These are phyloP conservation scores for Drosophila melanosoma DNA, from an alignment of 2,888 invertebrate species.

Conservation along the genomic window DNA sequence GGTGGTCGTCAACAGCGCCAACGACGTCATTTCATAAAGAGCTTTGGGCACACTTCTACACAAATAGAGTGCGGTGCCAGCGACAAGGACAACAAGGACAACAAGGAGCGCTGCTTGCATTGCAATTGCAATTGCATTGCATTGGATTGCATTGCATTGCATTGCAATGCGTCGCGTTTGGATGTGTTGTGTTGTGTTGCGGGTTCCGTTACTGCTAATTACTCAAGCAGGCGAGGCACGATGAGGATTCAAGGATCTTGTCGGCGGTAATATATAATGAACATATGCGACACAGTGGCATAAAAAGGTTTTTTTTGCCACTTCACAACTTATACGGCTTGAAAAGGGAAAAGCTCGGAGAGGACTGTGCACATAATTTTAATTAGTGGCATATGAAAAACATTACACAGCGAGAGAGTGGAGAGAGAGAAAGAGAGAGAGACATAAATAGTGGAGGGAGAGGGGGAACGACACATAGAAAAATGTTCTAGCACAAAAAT, in stretches of 20 bases:
- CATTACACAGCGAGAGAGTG: constrained; percentile 21
- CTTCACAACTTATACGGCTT: constrained; percentile 45
- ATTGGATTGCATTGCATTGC: constrained; percentile 33
- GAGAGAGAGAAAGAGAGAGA: constrained; percentile 13
- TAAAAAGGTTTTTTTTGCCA: constrained; percentile 66
- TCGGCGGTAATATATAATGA: constrained; percentile 73
- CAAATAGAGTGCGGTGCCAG: constrained; percentile 47
- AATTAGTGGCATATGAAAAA: constrained; percentile 72
- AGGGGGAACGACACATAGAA: constrained; percentile 15
- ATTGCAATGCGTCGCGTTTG: constrained; percentile 13
- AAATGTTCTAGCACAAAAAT: constrained; percentile 50
- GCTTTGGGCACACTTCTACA: constrained; percentile 47
- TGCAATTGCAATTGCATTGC: constrained; percentile 52
- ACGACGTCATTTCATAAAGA: constrained; percentile 65
- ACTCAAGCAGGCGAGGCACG: constrained; percentile 68
- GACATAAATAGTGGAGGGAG: neutral
- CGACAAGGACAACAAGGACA: constrained; percentile 42
- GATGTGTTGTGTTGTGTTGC: constrained; percentile 45
- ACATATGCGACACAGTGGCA: constrained; percentile 76
- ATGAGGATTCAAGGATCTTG: constrained; percentile 66
- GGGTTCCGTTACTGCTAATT: constrained; percentile 70
- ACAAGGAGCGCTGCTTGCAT: constrained; percentile 49
- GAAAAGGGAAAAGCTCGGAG: constrained; percentile 11
- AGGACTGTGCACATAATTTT: constrained; percentile 60
- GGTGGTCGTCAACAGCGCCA: constrained; percentile 50